phyloP scores from a whole-genome alignment of 2,797 vertebrate genomes.

The Rachycentron canadum region DNA sequence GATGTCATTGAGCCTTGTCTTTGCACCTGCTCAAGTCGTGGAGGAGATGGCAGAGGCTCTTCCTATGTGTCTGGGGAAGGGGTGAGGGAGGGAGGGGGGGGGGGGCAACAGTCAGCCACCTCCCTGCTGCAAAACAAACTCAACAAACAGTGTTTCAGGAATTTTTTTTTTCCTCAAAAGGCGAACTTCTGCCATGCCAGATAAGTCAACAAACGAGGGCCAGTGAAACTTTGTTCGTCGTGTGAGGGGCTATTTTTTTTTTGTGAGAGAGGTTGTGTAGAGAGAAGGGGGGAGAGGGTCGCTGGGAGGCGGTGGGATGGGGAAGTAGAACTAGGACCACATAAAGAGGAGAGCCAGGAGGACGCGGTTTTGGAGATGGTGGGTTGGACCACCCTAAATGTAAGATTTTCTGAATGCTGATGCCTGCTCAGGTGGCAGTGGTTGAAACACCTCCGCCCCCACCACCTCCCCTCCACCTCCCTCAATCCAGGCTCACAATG shows the following conservation, averaged over 20 bases:
- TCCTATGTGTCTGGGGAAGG: conserved; percentile 68
- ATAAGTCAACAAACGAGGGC: conserved; percentile 76
- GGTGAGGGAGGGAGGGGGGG: too few relatives aligned
- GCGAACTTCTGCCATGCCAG: conserved; percentile 54
- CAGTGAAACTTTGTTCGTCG: conserved; percentile 66
- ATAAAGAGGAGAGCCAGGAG: conserved; percentile 64
- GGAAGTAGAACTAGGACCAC: conserved; percentile 39
- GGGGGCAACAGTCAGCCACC: conserved; percentile 23
- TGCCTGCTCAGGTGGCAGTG: conserved; percentile 60
- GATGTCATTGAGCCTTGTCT: conserved; percentile 82
- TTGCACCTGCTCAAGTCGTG: conserved; percentile 83
- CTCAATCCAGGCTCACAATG: conserved; percentile 63
- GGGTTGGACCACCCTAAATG: conserved; percentile 68
- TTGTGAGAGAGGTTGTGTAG: conserved; percentile 45
- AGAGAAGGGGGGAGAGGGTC: neutral
- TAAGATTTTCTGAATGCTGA: conserved; percentile 41
- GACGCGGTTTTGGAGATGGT: conserved; percentile 58
- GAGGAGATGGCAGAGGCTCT: conserved; percentile 80
- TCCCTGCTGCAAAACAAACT: conserved; percentile 42
- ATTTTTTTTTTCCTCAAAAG: conserved; percentile 18
- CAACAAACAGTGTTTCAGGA: conserved; percentile 35
- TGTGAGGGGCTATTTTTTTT: conserved; percentile 70
- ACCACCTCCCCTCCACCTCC: neutral
- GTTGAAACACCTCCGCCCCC: conserved; percentile 49
- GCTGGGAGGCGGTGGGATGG: conserved; percentile 15